Base-by-base conservation (phyloP, 1,140 invertebrate genomes). In the Cyclargus thomasi region DNA sequence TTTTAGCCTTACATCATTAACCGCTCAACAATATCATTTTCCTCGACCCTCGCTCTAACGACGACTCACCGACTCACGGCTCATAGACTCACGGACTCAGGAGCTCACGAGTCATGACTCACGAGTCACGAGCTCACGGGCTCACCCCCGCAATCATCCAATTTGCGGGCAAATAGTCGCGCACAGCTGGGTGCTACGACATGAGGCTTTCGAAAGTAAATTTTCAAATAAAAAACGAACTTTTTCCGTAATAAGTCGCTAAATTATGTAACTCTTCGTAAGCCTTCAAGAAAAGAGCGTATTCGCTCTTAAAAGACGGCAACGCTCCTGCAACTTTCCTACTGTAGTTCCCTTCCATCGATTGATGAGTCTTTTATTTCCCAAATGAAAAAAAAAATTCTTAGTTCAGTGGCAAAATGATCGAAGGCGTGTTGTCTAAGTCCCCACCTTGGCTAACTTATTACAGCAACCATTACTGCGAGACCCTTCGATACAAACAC, bases 21-120 rank as follows among this genome's bases (percentile, higher is more conserved):
- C 67, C 69, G 67, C 69, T 77, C 79, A 82, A 82, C 78, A 79
- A 80, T 82, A 82, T 82, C 80, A 74, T 77, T 82, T 82, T 80
- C 80, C 79, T 79, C 80, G 78, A 78, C 73, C 74, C 70, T 70
- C 74, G 69, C 71, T 68, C 72, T 71, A 68, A 69, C 71, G 2
- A 55, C 53, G 16, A n/a, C 53, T 2, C 53, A 17, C 10, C 53
- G 17, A 69, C 66, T 73, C 63, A 39, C 67, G 63, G 69, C 72
- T 67, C 65, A 66, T 57, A 62, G 17, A 55, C 53, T 20, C 53
- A 20, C 53, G 69, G 73, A 69, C 66, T 73, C 63, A 53, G 62
- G 63, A 8, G 68, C 72, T 67, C 67, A 66, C 8, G 35, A 21
- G 35, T 64, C 18, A n/a, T n/a, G 53, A 36, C 66, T 36, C 62